Conservation (phyloP, 2,797 vertebrate species). For the Intellagama lesueurii region DNA sequence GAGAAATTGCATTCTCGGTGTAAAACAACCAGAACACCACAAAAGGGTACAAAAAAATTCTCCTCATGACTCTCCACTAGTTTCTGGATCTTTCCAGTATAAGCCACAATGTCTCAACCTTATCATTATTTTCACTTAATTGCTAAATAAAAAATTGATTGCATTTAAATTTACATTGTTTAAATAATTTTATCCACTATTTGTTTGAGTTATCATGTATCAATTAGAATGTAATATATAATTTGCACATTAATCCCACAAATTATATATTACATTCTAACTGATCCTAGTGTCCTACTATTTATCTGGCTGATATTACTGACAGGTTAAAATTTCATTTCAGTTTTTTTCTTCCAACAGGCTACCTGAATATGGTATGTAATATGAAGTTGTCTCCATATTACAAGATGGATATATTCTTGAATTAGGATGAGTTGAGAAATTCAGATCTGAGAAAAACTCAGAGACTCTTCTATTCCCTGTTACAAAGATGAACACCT, state of each 20-base stretch:
- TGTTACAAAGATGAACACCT: background rate
- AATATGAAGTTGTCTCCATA: background rate
- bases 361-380: background rate
- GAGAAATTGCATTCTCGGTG: constrained; percentile 47
- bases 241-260: background rate
- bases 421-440: background rate
- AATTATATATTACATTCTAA: background rate
- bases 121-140: background rate
- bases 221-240: background rate
- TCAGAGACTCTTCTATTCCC: background rate
- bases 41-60: constrained; percentile 10
- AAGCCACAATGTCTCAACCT: background rate
- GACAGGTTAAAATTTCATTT: background rate
- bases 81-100: background rate
- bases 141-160: background rate
- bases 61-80: background rate
- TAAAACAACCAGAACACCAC: constrained; percentile 40
- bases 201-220: background rate
- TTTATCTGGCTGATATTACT: background rate
- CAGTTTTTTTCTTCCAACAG: background rate
- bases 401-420: background rate
- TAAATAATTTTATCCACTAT: background rate
- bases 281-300: background rate
- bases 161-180: no score
- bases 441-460: background rate